Evolutionary conservation across 2,113 vertebrate genomes (phyloP), one percentile per base, ranked within the genome.

Genomic region (Speoplatyrhinus poulsoni): DNA sequence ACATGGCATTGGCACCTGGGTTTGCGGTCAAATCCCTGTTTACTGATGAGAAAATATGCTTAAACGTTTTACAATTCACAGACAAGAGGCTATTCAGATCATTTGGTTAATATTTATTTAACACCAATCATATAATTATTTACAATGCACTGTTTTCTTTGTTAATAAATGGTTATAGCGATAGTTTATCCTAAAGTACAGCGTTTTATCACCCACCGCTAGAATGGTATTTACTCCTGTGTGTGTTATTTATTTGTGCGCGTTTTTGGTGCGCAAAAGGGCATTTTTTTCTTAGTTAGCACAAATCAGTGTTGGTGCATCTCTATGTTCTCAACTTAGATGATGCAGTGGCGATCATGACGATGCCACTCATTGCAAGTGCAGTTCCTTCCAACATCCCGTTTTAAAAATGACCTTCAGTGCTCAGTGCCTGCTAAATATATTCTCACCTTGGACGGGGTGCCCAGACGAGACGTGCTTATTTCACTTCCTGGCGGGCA

Each of bases 351-450:
- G 19, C 36, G 50, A 54, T 73, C 60, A 69, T 62, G 36, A 50
- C 52, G 48, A 69, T 78, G 77, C 81, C 81, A 84, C 79, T 75
- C 84, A 86, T 87, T 80, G 80, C 64, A 76, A 77, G 73, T 11
- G 67, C 73, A 60, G 65, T 47, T 66, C 77, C 65, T 41, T 48
- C 54, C 72, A 82, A 66, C 79, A 75, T 77, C 77, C 61, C 48
- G 65, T 76, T 83, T 73, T 74, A 83, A 88, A 88, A 83, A 90
- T 92, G 91, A 92, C 91, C 90, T 92, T 92, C 91, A 91, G 70
- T 88, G 80, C 77, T 80, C 67, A 65, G 12, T 73, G 62, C 80
- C 69, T 70, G 78, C 36, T 60, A 77, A 80, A 88, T 82, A 2
- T 69, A 71, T 81, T 69, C 70, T 82, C 84, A 89, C 87, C 88